Evolutionary conservation across 2,113 vertebrate genomes (phyloP).

Genomic region (Grammomys dolichurus): DNA sequence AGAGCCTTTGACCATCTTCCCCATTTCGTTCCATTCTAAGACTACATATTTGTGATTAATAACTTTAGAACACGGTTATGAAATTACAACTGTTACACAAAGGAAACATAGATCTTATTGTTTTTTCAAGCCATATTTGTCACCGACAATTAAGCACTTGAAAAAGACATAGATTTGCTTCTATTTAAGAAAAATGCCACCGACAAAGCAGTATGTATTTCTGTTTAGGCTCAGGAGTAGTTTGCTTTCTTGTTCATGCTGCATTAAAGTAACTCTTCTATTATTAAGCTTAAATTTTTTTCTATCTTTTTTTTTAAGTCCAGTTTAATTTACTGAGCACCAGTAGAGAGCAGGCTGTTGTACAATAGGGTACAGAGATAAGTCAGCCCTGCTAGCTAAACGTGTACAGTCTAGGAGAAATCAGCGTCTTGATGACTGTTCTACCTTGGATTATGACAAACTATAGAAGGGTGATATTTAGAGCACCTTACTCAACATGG

Average conservation of each 20-base stretch:
- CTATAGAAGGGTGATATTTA: not conserved
- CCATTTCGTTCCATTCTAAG: not conserved
- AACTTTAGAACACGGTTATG: not conserved
- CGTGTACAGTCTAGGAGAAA: not conserved
- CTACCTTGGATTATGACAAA: not conserved
- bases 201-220: not conserved
- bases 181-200: slow-evolving; percentile 20
- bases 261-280: not conserved
- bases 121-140: slow-evolving; percentile 11
- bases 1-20: not conserved
- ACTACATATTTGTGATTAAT: not conserved
- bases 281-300: not conserved
- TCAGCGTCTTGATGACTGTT: not conserved
- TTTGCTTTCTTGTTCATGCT: slow-evolving; percentile 15
- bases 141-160: not conserved
- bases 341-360: not conserved
- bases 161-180: not conserved
- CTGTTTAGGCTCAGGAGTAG: not conserved
- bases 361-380: not conserved
- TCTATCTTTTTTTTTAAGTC: not conserved
- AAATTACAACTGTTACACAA: not conserved
- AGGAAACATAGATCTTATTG: not conserved
- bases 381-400: not conserved
- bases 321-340: slow-evolving; percentile 65
- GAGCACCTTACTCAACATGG: not conserved